Conservation (phyloP, 2,797 vertebrate species). For the Chloroceryle amazona region DNA sequence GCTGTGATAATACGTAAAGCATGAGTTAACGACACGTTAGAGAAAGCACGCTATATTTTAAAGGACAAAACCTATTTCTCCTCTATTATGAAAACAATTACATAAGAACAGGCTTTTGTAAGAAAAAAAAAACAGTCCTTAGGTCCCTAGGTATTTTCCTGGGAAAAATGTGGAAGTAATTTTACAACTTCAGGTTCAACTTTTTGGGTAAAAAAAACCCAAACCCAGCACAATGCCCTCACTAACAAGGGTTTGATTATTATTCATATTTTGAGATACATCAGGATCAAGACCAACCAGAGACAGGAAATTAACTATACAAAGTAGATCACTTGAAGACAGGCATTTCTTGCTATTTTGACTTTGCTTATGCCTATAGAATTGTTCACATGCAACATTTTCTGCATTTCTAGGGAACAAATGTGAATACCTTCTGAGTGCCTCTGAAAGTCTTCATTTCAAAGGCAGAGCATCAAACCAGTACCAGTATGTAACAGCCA, state of each 20-base stretch:
- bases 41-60: neutral
- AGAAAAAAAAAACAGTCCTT: neutral
- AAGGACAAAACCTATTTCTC: neutral
- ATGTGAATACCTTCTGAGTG: neutral
- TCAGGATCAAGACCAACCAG: neutral
- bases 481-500: neutral
- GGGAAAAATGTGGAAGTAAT: neutral
- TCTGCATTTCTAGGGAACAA: neutral
- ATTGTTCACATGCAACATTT: neutral
- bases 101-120: neutral
- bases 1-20: neutral
- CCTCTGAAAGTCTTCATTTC: neutral
- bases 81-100: neutral
- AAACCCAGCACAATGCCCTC: neutral
- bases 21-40: neutral
- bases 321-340: fast-evolving
- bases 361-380: neutral
- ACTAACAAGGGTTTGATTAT: neutral
- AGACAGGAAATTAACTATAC: neutral
- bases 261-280: neutral
- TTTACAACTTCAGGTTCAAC: neutral
- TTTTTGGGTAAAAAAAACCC: neutral
- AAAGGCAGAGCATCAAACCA: neutral
- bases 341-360: neutral
- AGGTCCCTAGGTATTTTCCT: neutral